Evolutionary conservation across 2,113 vertebrate species (phyloP), one percentile per base, ranked within the genome.

Genomic region (Piaya cayana): DNA sequence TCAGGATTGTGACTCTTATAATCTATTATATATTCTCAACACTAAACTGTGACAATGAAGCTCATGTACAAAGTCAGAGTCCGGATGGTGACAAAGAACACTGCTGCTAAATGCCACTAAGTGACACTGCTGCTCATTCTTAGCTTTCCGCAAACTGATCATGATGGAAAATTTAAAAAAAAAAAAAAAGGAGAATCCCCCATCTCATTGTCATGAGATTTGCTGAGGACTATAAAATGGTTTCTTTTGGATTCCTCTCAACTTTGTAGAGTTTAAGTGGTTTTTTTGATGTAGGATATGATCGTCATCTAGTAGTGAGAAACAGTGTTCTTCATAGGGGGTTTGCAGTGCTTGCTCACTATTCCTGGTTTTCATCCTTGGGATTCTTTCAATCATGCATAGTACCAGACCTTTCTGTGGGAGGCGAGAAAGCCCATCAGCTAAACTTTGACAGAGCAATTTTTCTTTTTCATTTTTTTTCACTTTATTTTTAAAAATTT

Each of bases 401-500:
- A 69, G 23, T 36, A 58, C 18, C 3, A 63, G 36, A 6, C 27
- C 18, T 56, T 82, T 87, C 29, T 63, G 37, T 52, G 39, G 25
- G 26, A 74, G 15, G 12, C 49, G 19, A 56, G 17, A 63, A 83
- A 34, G 15, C 30, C 8, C 20, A 47, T 42, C 60, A 16, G 19
- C 59, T 58, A 52, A 32, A 17, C 5, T 77, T n/a, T 39, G 21
- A 8, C 7, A 27, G 25, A 68, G 17, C 30, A 15, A 42, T 25
- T 50, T 59, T 32, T 47, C 58, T 32, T 3, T 42, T 27, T 30
- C 14, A 27, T 9, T 22, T 26, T 64, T 9, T 36, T 12, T 47
- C n/a, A 45, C 1, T 32, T 26, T 15, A 1, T 39, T 64, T 55
- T 39, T 6, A 3, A 21, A 9, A 1, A 16, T n/a, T 30, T 63